These are phyloP conservation scores for Chionoecetes opilio DNA, from an alignment of 1,140 invertebrate species.

Conservation along the genomic window DNA sequence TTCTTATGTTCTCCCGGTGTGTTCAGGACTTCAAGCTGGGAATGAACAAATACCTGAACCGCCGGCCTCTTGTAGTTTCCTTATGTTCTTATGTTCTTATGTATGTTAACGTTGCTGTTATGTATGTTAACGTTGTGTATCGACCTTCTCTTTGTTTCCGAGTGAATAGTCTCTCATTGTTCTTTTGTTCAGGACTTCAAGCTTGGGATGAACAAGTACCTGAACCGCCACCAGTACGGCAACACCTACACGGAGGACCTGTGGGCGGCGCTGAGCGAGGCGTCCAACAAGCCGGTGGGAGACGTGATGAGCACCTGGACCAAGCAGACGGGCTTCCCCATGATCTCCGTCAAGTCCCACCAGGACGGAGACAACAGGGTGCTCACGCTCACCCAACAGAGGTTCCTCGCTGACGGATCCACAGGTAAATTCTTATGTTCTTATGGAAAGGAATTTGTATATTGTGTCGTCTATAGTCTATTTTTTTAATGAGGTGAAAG, in stretches of 20 bases:
- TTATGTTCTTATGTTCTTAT: too few relatives aligned
- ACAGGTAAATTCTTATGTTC: slow-evolving; percentile 65
- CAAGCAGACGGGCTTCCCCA: slow-evolving; percentile 86
- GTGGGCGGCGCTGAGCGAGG: slow-evolving; percentile 95
- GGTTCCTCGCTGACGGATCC: slow-evolving; percentile 93
- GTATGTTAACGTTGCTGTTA: too few relatives aligned
- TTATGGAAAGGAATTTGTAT: too few relatives aligned
- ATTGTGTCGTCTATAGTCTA: too few relatives aligned
- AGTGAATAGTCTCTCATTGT: neutral
- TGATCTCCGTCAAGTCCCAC: slow-evolving; percentile 82
- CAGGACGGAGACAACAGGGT: slow-evolving; percentile 86
- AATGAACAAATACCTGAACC: slow-evolving; percentile 96
- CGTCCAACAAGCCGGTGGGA: slow-evolving; percentile 95
- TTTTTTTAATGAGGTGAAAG: too few relatives aligned
- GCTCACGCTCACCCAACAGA: slow-evolving; percentile 91
- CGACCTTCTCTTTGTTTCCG: neutral
- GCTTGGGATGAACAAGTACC: slow-evolving; percentile 97
- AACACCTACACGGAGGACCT: slow-evolving; percentile 98
- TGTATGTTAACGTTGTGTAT: too few relatives aligned
- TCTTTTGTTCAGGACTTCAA: slow-evolving; percentile 87
- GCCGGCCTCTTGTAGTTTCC: too few relatives aligned
- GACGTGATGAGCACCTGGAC: slow-evolving; percentile 92
- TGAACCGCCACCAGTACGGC: slow-evolving; percentile 93
- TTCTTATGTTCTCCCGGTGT: too few relatives aligned
- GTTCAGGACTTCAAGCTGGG: too few relatives aligned